Evolutionary conservation across 53 echinoderm and acorn worm species (phyloP).

Genomic region (Holothuria scabra): DNA sequence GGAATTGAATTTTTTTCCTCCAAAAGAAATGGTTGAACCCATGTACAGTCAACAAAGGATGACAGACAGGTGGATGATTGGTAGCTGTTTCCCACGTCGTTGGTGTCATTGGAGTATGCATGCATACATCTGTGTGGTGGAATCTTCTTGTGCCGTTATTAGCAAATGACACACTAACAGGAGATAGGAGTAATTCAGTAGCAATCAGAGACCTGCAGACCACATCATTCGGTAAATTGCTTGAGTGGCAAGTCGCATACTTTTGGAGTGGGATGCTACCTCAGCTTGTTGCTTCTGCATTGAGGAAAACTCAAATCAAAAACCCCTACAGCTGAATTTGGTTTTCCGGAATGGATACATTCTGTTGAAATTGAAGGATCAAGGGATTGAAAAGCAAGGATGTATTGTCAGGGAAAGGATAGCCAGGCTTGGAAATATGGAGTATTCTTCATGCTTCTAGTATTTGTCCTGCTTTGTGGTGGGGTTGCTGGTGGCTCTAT

Average conservation of each 20-base stretch:
- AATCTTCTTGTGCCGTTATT: no score
- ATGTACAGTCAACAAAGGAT: background rate
- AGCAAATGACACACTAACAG: no score
- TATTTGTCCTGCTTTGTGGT: background rate
- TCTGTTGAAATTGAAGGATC: background rate
- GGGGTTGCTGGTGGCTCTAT: background rate
- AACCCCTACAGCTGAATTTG: no score
- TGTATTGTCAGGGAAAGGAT: slow-evolving; percentile 22
- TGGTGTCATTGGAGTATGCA: background rate
- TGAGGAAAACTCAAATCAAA: no score
- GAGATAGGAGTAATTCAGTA: no score
- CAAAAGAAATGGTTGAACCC: no score
- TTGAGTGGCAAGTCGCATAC: no score
- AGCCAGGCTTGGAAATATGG: background rate
- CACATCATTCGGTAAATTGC: no score
- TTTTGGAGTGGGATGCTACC: no score
- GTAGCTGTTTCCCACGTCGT: slow-evolving; percentile 25
- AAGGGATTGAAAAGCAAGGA: background rate
- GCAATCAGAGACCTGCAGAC: no score
- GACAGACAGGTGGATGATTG: background rate
- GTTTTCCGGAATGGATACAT: background rate
- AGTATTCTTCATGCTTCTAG: background rate
- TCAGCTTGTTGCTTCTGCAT: no score
- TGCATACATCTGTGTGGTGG: background rate
- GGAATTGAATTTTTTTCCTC: no score